Base-by-base conservation (phyloP, 2,113 vertebrate species). In the Leptodactylus fuscus region DNA sequence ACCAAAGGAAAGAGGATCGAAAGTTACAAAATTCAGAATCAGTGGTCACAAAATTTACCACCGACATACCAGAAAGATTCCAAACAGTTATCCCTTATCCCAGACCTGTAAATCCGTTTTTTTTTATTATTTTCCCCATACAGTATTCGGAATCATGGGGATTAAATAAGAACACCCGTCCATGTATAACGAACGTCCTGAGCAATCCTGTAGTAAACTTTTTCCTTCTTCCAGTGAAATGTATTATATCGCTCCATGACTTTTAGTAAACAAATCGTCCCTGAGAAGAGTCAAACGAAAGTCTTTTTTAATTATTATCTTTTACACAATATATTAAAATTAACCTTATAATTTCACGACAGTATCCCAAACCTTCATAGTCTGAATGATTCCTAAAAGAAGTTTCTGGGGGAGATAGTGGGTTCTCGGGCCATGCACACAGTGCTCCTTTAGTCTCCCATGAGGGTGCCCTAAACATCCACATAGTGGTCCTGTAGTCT, bases 301-400 rank as follows among this genome's bases (percentile, higher is more conserved):
- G 44, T 76, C 46, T 44, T 74, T 48, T 75, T 75, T 27, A 24
- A 46, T 73, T 46, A 44, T 73, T 73, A 24, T 70, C 53, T 38
- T 55, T 83, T 2, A 53, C 32, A 75, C 76, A 79, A 70, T 69
- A 78, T 79, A 78, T 69, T 65, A 84, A 77, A 80, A 79, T 79
- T 38, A 79, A 44, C 62, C 51, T 34, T 80, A 62, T 48, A 29
- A 67, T 85, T 67, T 85, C 44, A 69, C 49, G 32, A 10, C 46
- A n/a, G 8, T 74, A 34, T 60, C 70, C 69, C 36, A 83, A 74
- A 55, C 67, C 81, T 48, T 58, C n/a, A 44, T 32, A 75, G 51
- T 76, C 82, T 34, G 12, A 81, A 65, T 13, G 18, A 81, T 81
- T 49, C 20, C n/a, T 69, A 9, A 81, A 49, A 20, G 15, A 67